phyloP scores from a whole-genome alignment of 2,888 invertebrate species.

The Xanthorhoe spadicearia region DNA sequence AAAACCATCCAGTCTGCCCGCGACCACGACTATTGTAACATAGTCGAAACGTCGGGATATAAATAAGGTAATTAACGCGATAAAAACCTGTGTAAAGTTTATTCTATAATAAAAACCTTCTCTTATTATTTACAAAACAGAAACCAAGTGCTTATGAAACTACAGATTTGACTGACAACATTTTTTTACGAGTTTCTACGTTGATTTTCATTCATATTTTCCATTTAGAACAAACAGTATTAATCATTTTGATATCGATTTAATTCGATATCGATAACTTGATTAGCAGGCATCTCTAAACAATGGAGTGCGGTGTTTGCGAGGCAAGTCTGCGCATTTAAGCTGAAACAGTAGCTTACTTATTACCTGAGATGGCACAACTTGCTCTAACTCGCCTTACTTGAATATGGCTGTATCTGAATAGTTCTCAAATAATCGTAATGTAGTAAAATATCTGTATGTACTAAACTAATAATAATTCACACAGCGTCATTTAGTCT shows the following conservation, averaged over 20 bases:
- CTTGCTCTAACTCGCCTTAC: constrained; percentile 55
- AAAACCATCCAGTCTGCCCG: too few species aligned
- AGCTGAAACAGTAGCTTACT: constrained; percentile 83
- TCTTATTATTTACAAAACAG: too few species aligned
- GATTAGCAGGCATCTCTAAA: constrained; percentile 34
- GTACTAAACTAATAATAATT: too few species aligned
- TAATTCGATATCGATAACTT: constrained; percentile 35
- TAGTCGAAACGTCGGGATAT: too few species aligned
- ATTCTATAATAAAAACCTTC: too few species aligned
- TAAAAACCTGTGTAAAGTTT: too few species aligned
- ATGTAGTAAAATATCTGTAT: neutral
- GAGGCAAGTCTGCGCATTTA: constrained; percentile 76
- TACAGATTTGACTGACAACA: too few species aligned
- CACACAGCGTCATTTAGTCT: neutral
- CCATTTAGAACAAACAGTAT: neutral
- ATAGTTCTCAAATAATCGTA: neutral
- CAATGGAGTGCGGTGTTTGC: constrained; percentile 60
- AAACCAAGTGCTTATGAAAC: too few species aligned
- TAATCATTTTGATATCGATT: constrained; percentile 18
- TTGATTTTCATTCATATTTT: neutral
- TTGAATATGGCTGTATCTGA: constrained; percentile 43
- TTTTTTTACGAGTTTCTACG: too few species aligned
- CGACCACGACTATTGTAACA: too few species aligned
- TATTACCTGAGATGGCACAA: constrained; percentile 82
- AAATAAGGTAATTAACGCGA: too few species aligned